These are phyloP conservation scores for Galerucella calmariensis DNA, from an alignment of 2,888 invertebrate genomes.

Conservation along the genomic window DNA sequence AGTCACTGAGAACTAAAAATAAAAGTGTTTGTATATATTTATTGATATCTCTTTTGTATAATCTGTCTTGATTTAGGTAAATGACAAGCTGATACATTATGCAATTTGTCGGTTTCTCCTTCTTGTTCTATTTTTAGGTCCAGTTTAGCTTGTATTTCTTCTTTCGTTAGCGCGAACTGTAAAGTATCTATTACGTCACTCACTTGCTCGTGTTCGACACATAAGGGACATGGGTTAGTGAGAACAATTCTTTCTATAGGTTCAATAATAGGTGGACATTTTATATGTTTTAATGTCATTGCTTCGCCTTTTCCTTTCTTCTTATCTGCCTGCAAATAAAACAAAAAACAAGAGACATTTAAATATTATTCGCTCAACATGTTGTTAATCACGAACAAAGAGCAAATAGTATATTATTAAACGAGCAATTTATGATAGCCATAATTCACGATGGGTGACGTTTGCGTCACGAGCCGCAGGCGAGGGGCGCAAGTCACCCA, in stretches of 20 bases:
- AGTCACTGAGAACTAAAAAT: no score
- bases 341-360: no score
- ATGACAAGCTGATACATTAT: slow-evolving; percentile 68
- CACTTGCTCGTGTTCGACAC: slow-evolving; percentile 67
- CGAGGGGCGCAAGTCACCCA: no score
- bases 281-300: slow-evolving; percentile 61
- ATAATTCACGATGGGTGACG: no score
- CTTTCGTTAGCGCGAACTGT: slow-evolving; percentile 61
- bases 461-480: no score
- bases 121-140: slow-evolving; percentile 56
- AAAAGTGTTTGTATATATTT: slow-evolving; percentile 30
- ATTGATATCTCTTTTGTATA: slow-evolving; percentile 67
- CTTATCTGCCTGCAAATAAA: slow-evolving; percentile 42
- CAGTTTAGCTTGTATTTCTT: slow-evolving; percentile 60
- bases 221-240: slow-evolving; percentile 68
- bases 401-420: background rate
- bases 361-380: no score
- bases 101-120: slow-evolving; percentile 62
- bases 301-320: slow-evolving; percentile 57
- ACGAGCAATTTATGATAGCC: no score
- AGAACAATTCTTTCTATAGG: slow-evolving; percentile 61
- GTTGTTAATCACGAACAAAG: no score
- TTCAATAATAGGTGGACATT: slow-evolving; percentile 57
- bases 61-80: slow-evolving; percentile 68
- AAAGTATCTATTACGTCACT: slow-evolving; percentile 65